A percentile compares a stretch with the other conserved stretches of the same genome.
Conservation (phyloP, 2,888 invertebrate species). For the Strigamia maritima region DNA sequence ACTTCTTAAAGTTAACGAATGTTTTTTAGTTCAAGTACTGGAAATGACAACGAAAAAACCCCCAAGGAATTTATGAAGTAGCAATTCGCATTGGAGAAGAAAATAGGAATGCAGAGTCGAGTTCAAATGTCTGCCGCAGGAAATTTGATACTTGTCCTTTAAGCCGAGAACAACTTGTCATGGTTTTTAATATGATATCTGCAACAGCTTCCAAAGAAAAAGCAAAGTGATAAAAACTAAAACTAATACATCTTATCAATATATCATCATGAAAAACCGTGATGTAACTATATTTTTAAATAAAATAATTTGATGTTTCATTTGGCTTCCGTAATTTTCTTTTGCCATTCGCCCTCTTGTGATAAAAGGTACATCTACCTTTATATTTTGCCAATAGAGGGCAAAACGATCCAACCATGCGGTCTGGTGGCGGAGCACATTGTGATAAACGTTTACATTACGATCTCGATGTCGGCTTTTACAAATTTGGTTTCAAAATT, state of each 20-base stretch:
- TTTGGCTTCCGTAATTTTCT: no score
- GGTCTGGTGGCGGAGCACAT: constrained; percentile 6
- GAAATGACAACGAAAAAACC: background rate
- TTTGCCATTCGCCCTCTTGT: no score
- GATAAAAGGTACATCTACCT: no score
- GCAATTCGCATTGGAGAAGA: constrained; percentile 6
- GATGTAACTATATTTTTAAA: background rate
- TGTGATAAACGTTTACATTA: background rate
- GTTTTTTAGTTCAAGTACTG: background rate
- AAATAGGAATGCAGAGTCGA: background rate
- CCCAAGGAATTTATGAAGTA: constrained; percentile 11
- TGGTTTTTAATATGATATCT: constrained; percentile 32
- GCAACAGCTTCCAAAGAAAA: constrained; percentile 24
- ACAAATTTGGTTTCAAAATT: background rate
- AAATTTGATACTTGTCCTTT: constrained; percentile 35
- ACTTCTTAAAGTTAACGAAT: background rate
- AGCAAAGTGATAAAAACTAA: background rate
- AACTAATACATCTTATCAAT: background rate
- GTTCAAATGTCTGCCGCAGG: background rate
- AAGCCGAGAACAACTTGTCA: constrained; percentile 34
- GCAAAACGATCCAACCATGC: background rate
- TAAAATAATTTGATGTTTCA: no score
- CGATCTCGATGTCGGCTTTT: background rate
- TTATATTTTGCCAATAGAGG: background rate
- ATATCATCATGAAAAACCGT: background rate